Base-by-base conservation (phyloP, 2,888 invertebrate species). In the Drosophila monieri region DNA sequence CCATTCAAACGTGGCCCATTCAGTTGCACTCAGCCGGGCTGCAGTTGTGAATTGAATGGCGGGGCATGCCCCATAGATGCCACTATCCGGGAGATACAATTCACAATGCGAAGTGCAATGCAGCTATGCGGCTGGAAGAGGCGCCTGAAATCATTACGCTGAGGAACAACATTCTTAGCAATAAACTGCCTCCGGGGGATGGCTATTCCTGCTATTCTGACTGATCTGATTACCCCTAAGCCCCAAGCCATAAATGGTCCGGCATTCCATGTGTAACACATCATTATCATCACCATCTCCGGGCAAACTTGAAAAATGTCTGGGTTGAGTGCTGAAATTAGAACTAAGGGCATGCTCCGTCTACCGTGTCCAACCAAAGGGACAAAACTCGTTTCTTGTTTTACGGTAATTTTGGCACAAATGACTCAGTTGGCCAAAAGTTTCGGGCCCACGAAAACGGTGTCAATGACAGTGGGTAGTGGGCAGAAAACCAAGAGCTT, bases 391-490 rank as follows among this genome's bases (percentile, higher is more conserved):
- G 57, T 73, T 73, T 56, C 61, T 72, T 57, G 64, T 73, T 79
- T 76, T 68, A 78, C 70, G 73, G 68, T 53, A 65, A 74, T 78
- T 74, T 74, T 78, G 77, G 55, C 76, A 73, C 72, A 76, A 78
- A 71, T 74, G 66, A 74, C 65, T 61, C 75, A 66, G 73, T 70
- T 47, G 39, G 39, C 18, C 15, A 10, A 18, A 76, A 77, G 73
- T 75, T 73, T 48, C 62, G 21, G 52, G 65, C 54, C 62, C 56
- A 46, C 52, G 57, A 57, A 46, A 81, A 81, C 59, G 76, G 80
- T 85, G 84, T 88, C 85, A 85, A 78, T 88, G 85, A 77, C 83
- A 77, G 66, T 61, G 72, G 56, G 46, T 35, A 47, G 60, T 53
- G 66, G 47, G 47, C 39, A 15, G 15, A 39, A 39, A 39, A 10